These are phyloP conservation scores for Ophion ventricosus DNA, from an alignment of 2,888 invertebrate genomes.

Conservation along the genomic window DNA sequence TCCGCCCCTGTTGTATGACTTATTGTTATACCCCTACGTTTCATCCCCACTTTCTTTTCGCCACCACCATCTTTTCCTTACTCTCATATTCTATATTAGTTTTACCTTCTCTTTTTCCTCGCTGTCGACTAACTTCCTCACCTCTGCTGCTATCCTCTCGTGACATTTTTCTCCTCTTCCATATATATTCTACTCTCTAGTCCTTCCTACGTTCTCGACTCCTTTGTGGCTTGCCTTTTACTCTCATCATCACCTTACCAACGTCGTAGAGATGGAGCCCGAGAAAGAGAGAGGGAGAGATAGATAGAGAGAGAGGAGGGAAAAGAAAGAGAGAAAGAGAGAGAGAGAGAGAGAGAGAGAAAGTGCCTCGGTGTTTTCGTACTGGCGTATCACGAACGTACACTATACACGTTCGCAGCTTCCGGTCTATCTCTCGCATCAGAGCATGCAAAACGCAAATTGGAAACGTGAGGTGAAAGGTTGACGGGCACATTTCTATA, in stretches of 20 bases:
- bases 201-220: conserved; percentile 4
- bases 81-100: conserved; percentile 18
- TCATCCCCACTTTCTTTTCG: conserved; percentile 45
- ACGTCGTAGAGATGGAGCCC: background rate
- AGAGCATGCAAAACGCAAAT: conserved; percentile 72
- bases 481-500: conserved; percentile 49
- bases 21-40: conserved; percentile 61
- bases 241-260: conserved; percentile 40
- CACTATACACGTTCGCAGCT: conserved; percentile 56
- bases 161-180: conserved; percentile 11
- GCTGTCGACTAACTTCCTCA: conserved; percentile 27
- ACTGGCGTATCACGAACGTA: conserved; percentile 29
- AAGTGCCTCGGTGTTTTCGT: conserved; percentile 33
- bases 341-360: conserved; percentile 8
- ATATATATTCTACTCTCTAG: background rate
- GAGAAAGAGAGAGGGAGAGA: background rate
- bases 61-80: conserved; percentile 1
- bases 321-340: conserved; percentile 6
- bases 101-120: conserved; percentile 24
- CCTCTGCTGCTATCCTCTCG: conserved; percentile 6
- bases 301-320: background rate
- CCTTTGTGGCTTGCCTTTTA: conserved; percentile 20
- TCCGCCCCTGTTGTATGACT: conserved; percentile 49
- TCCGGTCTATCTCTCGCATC: conserved; percentile 66
- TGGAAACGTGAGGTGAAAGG: conserved; percentile 76